These are phyloP conservation scores for Erebia epiphron DNA, from an alignment of 2,888 invertebrate species.

Conservation along the genomic window DNA sequence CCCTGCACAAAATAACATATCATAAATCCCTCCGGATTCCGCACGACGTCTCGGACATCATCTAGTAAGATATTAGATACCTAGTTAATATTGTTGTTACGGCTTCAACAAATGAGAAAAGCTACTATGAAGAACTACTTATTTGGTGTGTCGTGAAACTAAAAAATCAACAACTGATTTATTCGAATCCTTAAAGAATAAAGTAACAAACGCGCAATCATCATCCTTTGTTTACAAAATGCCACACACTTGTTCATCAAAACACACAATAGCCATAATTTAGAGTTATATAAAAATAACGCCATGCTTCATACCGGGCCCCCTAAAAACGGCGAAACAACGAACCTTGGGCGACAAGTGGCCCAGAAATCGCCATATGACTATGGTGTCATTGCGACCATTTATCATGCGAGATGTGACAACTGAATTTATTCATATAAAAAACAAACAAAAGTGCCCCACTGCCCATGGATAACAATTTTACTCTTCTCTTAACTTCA, in stretches of 20 bases:
- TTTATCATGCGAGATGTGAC: slow-evolving; percentile 79
- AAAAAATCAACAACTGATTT: too few relatives aligned
- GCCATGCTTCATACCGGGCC: slow-evolving; percentile 36
- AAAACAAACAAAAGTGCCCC: slow-evolving; percentile 76
- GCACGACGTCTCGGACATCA: too few relatives aligned
- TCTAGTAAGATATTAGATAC: too few relatives aligned
- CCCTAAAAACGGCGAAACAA: slow-evolving; percentile 50
- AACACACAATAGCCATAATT: slow-evolving; percentile 46
- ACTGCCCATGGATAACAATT: slow-evolving; percentile 59
- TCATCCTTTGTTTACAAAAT: slow-evolving; percentile 19
- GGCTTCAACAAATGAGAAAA: too few relatives aligned
- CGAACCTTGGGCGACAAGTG: slow-evolving; percentile 62
- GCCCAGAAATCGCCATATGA: slow-evolving; percentile 77
- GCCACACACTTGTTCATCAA: slow-evolving; percentile 33
- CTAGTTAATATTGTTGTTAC: too few relatives aligned
- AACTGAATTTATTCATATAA: slow-evolving; percentile 81
- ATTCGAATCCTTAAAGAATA: background rate
- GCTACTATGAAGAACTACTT: too few relatives aligned
- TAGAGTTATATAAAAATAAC: slow-evolving; percentile 44
- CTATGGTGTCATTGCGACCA: slow-evolving; percentile 69
- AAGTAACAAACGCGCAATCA: slow-evolving; percentile 1
- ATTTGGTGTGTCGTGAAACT: too few relatives aligned
- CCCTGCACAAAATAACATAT: too few relatives aligned
- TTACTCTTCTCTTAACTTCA: slow-evolving; percentile 57
- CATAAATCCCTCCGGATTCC: too few relatives aligned